Evolutionary conservation across 2,888 invertebrate species (phyloP).

Genomic region (Malthinus seriepunctatus): DNA sequence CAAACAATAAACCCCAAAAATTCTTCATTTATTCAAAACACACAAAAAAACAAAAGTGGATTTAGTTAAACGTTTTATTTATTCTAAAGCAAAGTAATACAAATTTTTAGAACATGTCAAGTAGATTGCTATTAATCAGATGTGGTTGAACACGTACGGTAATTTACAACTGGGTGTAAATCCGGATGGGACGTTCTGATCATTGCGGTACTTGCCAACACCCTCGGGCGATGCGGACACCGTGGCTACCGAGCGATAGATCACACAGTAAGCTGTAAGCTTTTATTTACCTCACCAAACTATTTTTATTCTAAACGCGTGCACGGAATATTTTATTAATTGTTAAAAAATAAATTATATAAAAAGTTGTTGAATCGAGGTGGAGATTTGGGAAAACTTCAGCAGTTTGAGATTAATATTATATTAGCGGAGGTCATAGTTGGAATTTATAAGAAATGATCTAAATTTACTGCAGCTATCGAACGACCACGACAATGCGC

Average conservation of each 20-base stretch:
- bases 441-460: too few relatives aligned
- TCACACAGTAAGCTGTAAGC: constrained; percentile 17
- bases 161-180: constrained; percentile 29
- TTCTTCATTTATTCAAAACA: neutral
- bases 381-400: too few relatives aligned
- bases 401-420: too few relatives aligned
- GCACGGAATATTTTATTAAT: too few relatives aligned
- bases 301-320: constrained; percentile 13
- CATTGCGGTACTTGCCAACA: constrained; percentile 28
- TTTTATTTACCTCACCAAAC: constrained; percentile 16
- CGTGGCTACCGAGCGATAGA: constrained; percentile 24
- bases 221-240: constrained; percentile 29
- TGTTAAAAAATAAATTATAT: too few relatives aligned
- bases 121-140: constrained; percentile 29
- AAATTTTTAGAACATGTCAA: constrained; percentile 29
- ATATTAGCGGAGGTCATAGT: too few relatives aligned
- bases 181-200: constrained; percentile 26
- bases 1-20: neutral
- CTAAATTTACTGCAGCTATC: too few relatives aligned
- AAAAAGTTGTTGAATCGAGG: too few relatives aligned
- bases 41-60: constrained; percentile 5
- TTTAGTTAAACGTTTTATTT: constrained; percentile 1
- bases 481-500: too few relatives aligned
- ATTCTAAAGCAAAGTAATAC: constrained; percentile 21
- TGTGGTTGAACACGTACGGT: constrained; percentile 19